Evolutionary conservation across 2,888 invertebrate species (phyloP), one percentile per base, ranked within the genome.

Genomic region (Molorchus minor): DNA sequence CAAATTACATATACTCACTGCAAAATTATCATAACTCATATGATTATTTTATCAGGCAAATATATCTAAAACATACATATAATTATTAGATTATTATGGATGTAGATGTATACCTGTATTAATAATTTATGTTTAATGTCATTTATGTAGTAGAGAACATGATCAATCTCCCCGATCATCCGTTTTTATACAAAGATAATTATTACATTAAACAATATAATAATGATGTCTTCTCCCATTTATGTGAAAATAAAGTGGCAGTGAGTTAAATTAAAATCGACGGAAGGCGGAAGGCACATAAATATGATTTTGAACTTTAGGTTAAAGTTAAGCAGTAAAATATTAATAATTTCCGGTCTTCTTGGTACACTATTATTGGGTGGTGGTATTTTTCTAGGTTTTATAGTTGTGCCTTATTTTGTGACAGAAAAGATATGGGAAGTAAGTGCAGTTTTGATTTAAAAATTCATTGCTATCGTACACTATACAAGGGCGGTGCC

Each of bases 391-490:
- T 64, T 66, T 47, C 52, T 73, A 15, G 73, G 74, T 10, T 73
- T 67, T 52, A 70, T 61, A 54, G 53, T 69, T 12, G 55, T 75
- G 3, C 75, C 75, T 0, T 67, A 66, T 21, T 30, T 69, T n/a
- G 67, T 75, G 12, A 59, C 60, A n/a, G 62, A 70, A 8, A 72
- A 73, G 67, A 67, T 75, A 45, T 74, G 73, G 73, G 73, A 74
- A 68, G 74, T 74, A 70, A 57, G 65, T 46, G 29, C n/a, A 47
- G 4, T 21, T 20, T 20, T 33, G 13, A 30, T 16, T 35, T 54
- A 8, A 33, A 2, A 4, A 47, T 13, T 19, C 29, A 20, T 12
- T 20, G 35, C 17, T 7, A 16, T 40, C n/a, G n/a, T n/a, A n/a
- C n/a, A n/a, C n/a, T n/a, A n/a, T n/a, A n/a, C n/a, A n/a, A n/a